Percentiles rank a stretch among this genome's conserved stretches.
Evolutionary conservation across 2,888 invertebrate genomes (phyloP).

Genomic region (Drosophila diplacantha): DNA sequence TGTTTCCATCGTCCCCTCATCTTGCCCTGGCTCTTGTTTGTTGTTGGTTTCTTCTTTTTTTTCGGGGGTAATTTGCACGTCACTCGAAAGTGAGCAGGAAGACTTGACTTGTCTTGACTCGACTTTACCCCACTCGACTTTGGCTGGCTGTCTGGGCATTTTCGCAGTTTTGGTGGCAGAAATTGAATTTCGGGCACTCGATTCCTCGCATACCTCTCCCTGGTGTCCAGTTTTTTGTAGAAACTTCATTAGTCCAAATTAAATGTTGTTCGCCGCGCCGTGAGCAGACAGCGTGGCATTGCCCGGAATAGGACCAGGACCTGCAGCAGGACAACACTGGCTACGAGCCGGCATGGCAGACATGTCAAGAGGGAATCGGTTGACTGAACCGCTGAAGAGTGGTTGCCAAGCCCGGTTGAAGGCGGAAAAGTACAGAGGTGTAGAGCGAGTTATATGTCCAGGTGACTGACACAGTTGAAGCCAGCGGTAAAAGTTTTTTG

Average conservation of each 20-base stretch:
- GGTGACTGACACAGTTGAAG: slow-evolving; percentile 26
- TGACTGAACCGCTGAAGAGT: slow-evolving; percentile 22
- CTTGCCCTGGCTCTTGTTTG: slow-evolving; percentile 7
- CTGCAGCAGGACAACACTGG: slow-evolving; percentile 9
- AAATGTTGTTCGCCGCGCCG: slow-evolving; percentile 64
- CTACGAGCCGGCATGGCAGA: slow-evolving; percentile 11
- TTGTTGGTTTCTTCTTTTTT: slow-evolving; percentile 3
- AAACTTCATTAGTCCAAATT: slow-evolving; percentile 68
- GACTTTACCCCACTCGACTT: slow-evolving; percentile 38
- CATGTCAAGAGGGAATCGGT: slow-evolving; percentile 18
- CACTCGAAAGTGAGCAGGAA: slow-evolving; percentile 63
- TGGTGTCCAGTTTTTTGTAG: slow-evolving; percentile 47
- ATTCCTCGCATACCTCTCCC: neutral
- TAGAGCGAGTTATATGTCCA: neutral
- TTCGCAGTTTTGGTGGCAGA: slow-evolving; percentile 33
- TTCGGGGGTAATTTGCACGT: slow-evolving; percentile 61
- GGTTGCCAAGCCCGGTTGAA: slow-evolving; percentile 7
- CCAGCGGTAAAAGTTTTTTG: slow-evolving; percentile 14
- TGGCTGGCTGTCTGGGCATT: slow-evolving; percentile 22
- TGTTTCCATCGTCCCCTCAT: slow-evolving; percentile 17
- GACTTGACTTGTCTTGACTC: slow-evolving; percentile 40
- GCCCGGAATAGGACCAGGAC: slow-evolving; percentile 15
- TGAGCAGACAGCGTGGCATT: slow-evolving; percentile 66
- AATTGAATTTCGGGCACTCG: slow-evolving; percentile 36
- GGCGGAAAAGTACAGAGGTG: slow-evolving; percentile 10